Conservation (phyloP, 2,113 vertebrate genomes). For the Marmota monax region DNA sequence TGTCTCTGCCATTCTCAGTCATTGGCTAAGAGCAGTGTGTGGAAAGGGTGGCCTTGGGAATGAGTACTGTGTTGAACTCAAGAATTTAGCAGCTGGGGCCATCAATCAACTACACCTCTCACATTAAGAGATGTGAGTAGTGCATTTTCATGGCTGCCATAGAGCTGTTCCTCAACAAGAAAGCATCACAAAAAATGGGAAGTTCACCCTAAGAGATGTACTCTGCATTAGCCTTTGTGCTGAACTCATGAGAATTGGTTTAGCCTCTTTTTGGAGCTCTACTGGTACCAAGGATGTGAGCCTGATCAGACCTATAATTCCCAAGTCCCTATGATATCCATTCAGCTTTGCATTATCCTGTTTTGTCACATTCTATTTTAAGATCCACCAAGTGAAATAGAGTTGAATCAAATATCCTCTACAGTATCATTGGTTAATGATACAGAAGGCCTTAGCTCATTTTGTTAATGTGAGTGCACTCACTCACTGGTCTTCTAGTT, state of each 20-base stretch:
- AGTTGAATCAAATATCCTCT: slow-evolving; percentile 44
- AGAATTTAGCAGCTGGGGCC: neutral
- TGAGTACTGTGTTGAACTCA: neutral
- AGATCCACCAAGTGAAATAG: slow-evolving; percentile 3
- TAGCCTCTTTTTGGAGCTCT: neutral
- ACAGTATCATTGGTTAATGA: neutral
- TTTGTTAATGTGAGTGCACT: neutral
- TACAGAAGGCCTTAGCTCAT: neutral
- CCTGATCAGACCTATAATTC: neutral
- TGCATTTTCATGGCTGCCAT: neutral
- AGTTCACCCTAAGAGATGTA: neutral
- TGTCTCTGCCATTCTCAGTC: neutral
- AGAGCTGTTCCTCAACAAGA: neutral
- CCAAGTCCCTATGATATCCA: neutral
- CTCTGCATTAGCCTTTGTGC: neutral
- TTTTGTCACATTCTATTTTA: slow-evolving; percentile 67
- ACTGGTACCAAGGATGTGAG: neutral
- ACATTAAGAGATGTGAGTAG: neutral
- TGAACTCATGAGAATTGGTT: neutral
- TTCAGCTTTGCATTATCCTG: slow-evolving; percentile 23
- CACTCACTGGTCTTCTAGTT: neutral
- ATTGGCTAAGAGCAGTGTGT: accelerated
- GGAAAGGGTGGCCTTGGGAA: neutral
- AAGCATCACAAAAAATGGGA: no score
- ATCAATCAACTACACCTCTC: neutral